Evolutionary conservation across 2,113 vertebrate species (phyloP).

Genomic region (Antechinus flavipes): DNA sequence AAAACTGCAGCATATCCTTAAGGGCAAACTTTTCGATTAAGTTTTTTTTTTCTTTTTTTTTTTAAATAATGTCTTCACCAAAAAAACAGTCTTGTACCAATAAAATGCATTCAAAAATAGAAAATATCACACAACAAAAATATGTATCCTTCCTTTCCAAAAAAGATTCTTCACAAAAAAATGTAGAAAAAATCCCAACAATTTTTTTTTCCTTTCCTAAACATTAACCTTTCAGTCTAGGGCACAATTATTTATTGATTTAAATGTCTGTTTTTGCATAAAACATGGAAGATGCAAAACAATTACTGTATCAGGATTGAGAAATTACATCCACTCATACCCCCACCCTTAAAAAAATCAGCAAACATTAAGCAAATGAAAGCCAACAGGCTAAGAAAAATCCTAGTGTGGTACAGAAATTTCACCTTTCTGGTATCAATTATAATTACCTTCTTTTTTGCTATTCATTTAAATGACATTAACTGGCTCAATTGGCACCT

Average conservation of each 20-base stretch:
- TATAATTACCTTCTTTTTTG: slow-evolving; percentile 21
- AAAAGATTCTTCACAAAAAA: slow-evolving; percentile 90
- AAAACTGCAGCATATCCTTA: slow-evolving; percentile 93
- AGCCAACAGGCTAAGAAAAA: slow-evolving; percentile 75
- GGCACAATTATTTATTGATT: slow-evolving; percentile 89
- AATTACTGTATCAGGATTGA: slow-evolving; percentile 85
- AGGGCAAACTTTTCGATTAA: slow-evolving; percentile 92
- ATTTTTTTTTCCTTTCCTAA: slow-evolving; percentile 86
- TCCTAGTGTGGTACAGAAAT: slow-evolving; percentile 62
- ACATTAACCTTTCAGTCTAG: slow-evolving; percentile 89
- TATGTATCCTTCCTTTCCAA: slow-evolving; percentile 92
- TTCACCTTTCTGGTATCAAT: neutral
- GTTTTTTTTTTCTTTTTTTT: slow-evolving; percentile 86
- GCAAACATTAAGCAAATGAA: slow-evolving; percentile 80
- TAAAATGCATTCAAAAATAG: slow-evolving; percentile 93
- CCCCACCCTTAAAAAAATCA: slow-evolving; percentile 84
- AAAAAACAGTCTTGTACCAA: slow-evolving; percentile 92
- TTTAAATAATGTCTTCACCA: slow-evolving; percentile 90
- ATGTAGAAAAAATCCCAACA: slow-evolving; percentile 89
- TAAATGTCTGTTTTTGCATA: slow-evolving; percentile 90
- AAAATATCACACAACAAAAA: slow-evolving; percentile 94
- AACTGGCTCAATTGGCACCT: slow-evolving; percentile 31
- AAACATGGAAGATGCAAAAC: slow-evolving; percentile 89
- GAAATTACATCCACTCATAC: slow-evolving; percentile 84
- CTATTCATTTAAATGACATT: neutral